Evolutionary conservation across 1,140 invertebrate genomes (phyloP).

Genomic region (Thaumatotibia leucotreta): DNA sequence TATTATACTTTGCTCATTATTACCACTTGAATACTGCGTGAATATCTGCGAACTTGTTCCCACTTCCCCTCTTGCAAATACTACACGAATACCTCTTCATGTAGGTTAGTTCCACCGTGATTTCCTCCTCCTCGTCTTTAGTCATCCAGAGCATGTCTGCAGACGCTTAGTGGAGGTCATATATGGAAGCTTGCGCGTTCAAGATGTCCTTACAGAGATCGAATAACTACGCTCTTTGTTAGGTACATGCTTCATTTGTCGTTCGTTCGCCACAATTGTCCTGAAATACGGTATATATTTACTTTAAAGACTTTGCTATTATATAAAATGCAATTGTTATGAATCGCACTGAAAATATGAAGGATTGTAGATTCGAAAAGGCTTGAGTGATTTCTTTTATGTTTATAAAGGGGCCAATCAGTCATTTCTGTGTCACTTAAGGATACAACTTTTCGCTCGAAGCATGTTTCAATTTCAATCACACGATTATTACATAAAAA

Average conservation of each 20-base stretch:
- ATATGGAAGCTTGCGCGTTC: not conserved
- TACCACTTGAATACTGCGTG: no score
- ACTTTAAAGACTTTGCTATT: not conserved
- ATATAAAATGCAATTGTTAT: no score
- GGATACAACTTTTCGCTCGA: not conserved
- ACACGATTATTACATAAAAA: not conserved
- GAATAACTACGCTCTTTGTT: constrained; percentile 6
- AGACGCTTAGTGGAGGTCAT: not conserved
- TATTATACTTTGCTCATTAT: no score
- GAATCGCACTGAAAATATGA: no score
- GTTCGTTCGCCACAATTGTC: not conserved
- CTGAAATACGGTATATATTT: not conserved
- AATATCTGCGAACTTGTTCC: not conserved
- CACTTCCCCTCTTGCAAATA: not conserved
- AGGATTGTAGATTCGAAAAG: not conserved
- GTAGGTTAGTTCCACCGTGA: not conserved
- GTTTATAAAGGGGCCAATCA: not conserved
- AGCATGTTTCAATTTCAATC: not conserved
- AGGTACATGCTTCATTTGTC: constrained; percentile 7
- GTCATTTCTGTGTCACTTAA: not conserved
- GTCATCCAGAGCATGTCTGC: not conserved
- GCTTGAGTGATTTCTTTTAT: not conserved
- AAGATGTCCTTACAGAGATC: not conserved
- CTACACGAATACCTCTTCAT: not conserved
- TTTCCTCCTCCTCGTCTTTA: constrained; percentile 3